Evolutionary conservation across 2,797 vertebrate species (phyloP).

Genomic region (Champsocephalus gunnari): DNA sequence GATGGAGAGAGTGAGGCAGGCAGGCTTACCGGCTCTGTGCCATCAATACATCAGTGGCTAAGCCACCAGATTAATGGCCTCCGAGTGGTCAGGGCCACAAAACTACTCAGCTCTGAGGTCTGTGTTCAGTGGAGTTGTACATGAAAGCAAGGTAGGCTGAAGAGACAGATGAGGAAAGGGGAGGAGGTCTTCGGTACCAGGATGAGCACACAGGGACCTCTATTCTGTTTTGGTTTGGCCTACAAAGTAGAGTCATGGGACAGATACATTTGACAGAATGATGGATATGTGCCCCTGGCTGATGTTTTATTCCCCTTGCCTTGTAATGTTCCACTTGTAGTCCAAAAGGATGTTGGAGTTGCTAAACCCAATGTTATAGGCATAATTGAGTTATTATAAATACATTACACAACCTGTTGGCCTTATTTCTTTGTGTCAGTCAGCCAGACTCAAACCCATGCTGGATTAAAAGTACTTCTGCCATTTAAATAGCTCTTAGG

Average conservation of each 20-base stretch:
- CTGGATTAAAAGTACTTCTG: slow-evolving; percentile 35
- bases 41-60: slow-evolving; percentile 87
- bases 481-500: slow-evolving; percentile 36
- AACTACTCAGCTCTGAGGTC: slow-evolving; percentile 78
- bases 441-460: slow-evolving; percentile 12
- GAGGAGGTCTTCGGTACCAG: slow-evolving; percentile 62
- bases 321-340: slow-evolving; percentile 51
- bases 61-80: slow-evolving; percentile 85
- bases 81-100: slow-evolving; percentile 79
- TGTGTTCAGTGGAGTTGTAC: slow-evolving; percentile 73
- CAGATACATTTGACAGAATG: slow-evolving; percentile 73
- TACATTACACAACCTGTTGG: slow-evolving; percentile 19
- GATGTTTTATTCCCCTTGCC: slow-evolving; percentile 58
- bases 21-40: slow-evolving; percentile 79
- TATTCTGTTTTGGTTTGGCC: slow-evolving; percentile 76
- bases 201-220: slow-evolving; percentile 71
- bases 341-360: slow-evolving; percentile 46
- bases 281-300: slow-evolving; percentile 68
- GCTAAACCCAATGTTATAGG: slow-evolving; percentile 20
- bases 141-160: slow-evolving; percentile 69
- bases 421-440: slow-evolving; percentile 19
- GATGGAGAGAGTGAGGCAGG: slow-evolving; percentile 77
- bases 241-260: slow-evolving; percentile 77
- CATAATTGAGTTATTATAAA: slow-evolving; percentile 2
- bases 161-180: slow-evolving; percentile 64